These are phyloP conservation scores for Anguilla japonica DNA, from an alignment of 2,113 vertebrate species.

Conservation along the genomic window DNA sequence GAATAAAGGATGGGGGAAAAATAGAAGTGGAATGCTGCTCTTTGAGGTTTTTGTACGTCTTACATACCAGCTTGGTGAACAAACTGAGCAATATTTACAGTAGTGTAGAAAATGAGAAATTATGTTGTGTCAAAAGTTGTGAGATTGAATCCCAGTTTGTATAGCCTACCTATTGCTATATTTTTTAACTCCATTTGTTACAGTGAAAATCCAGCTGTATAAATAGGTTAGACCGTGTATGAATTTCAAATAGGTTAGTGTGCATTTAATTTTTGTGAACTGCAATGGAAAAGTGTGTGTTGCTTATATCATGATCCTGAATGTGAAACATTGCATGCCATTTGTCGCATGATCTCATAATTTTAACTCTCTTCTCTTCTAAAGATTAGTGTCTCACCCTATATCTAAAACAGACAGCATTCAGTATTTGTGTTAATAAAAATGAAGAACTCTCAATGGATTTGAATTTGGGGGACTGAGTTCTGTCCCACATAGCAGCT, in stretches of 20 bases:
- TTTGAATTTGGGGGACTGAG: background rate
- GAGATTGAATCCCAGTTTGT: background rate
- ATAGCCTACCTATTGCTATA: background rate
- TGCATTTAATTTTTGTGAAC: no score
- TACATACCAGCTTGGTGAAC: background rate
- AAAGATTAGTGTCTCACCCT: background rate
- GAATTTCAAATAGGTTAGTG: background rate
- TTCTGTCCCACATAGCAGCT: background rate
- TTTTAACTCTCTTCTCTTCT: background rate
- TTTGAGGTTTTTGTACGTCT: no score
- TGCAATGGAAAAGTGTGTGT: no score
- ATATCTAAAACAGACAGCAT: background rate
- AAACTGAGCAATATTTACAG: no score
- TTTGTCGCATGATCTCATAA: background rate
- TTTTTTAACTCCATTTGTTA: background rate
- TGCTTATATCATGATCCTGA: no score
- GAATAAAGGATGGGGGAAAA: background rate
- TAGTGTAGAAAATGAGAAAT: background rate
- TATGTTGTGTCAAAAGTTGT: background rate
- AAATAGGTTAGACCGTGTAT: background rate
- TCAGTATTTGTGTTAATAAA: background rate
- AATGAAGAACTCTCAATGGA: background rate
- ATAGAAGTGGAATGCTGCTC: background rate
- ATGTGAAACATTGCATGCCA: no score
- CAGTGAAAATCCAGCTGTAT: background rate